Evolutionary conservation across 2,113 vertebrate species (phyloP).

Genomic region (Gallinago undulata): DNA sequence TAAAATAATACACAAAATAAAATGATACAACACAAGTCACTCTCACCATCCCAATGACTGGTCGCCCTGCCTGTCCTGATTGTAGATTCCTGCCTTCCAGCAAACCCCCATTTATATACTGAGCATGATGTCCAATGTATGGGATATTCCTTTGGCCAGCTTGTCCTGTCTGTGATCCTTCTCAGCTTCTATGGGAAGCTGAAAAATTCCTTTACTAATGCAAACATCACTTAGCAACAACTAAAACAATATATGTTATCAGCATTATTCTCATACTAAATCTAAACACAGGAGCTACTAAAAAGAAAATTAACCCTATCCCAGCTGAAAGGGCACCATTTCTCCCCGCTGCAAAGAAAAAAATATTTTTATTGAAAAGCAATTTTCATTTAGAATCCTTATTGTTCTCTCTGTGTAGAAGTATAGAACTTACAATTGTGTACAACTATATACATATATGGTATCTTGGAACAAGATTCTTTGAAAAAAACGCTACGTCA

Average conservation of each 20-base stretch:
- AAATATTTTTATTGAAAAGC: neutral
- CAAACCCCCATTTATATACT: neutral
- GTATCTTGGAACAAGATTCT: neutral
- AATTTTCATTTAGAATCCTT: neutral
- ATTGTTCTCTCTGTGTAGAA: neutral
- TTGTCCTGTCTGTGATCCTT: neutral
- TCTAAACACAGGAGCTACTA: neutral
- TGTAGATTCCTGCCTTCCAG: neutral
- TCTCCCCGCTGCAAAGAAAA: neutral
- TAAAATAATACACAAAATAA: neutral
- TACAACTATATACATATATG: neutral
- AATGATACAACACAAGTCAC: neutral
- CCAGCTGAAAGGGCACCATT: neutral
- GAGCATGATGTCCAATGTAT: neutral
- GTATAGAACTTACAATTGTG: neutral
- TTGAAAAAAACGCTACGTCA: neutral
- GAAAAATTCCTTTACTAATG: neutral
- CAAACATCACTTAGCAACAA: neutral
- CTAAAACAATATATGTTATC: neutral
- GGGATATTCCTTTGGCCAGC: neutral
- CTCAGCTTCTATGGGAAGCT: neutral
- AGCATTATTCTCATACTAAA: neutral
- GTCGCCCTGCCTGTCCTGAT: neutral
- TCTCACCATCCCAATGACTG: neutral
- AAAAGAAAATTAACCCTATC: neutral